Evolutionary conservation across 1,140 invertebrate genomes (phyloP), one percentile per base, ranked within the genome.

Genomic region (Listronotus oregonensis): DNA sequence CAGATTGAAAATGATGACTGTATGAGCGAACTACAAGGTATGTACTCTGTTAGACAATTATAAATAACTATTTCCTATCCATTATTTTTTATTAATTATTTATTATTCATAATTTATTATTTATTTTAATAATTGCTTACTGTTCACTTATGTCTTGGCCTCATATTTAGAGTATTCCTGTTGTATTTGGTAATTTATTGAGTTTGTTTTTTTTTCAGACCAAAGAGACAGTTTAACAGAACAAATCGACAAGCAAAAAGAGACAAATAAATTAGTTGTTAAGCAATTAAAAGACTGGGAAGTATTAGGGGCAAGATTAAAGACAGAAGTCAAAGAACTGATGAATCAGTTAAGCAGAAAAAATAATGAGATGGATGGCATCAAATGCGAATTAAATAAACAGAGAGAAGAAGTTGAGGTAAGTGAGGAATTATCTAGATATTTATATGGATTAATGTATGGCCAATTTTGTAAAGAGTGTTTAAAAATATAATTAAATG

Each of bases 1-100:
- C 88, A 90, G 73, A 75, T 86, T 56, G 86, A 88, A 65, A 87
- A 86, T 68, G 87, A 89, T 66, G 85, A 83, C 15, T 86, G 83
- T 71, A 86, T 86, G 72, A 83, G 84, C 64, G 86, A 87, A 68
- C 72, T 88, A 27, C 85, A 80, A 70, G 63, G 63, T 65, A 65
- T 37, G 34, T 27, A 27, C 21, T 27, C 21, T 1, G 5, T 27
- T 3, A 27, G 21, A 27, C 21, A 27, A 27, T 27, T 3, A 27
- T 27, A 27, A 27, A 5, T 27, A 27, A 27, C 5, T 27, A 27
- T 3, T 27, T 3, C 1, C 5, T 27, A 27, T 27, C 5, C 2
- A 27, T 27, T 5, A 27, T n/a, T n/a, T n/a, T n/a, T 27, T 27
- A 27, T 3, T 27, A 27, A 27, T 27, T 27, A 27, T 27, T 27